phyloP scores from a whole-genome alignment of 2,888 invertebrate genomes.

The Hirtodrosophila duncani region DNA sequence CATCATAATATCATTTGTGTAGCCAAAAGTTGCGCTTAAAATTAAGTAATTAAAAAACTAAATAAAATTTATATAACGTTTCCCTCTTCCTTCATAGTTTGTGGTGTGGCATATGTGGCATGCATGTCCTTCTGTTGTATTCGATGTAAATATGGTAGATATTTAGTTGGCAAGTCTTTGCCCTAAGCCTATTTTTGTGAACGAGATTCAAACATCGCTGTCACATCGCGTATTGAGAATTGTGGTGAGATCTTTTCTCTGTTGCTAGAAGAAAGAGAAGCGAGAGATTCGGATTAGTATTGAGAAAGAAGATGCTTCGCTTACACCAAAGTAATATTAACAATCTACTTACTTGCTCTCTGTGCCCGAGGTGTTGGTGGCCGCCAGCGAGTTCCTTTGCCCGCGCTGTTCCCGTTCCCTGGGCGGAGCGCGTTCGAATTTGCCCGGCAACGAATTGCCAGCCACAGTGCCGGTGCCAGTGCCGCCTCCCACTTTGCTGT shows the following conservation, averaged over 20 bases:
- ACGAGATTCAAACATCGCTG: constrained; percentile 89
- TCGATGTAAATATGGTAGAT: constrained; percentile 38
- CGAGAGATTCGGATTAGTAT: not conserved
- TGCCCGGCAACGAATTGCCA: constrained; percentile 22
- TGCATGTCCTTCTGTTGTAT: constrained; percentile 27
- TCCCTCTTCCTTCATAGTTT: constrained; percentile 19
- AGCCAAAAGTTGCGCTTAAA: constrained; percentile 27
- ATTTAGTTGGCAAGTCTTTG: constrained; percentile 37
- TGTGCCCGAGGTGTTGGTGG: constrained; percentile 44
- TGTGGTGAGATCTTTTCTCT: constrained; percentile 85
- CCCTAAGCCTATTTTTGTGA: constrained; percentile 78
- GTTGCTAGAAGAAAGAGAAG: constrained; percentile 78
- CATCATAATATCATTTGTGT: constrained; percentile 17
- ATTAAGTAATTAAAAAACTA: constrained; percentile 48
- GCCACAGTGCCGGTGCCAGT: too few relatives aligned
- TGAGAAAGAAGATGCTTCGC: not conserved
- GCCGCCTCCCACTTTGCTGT: too few relatives aligned
- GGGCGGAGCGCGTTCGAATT: constrained; percentile 70
- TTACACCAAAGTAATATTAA: not conserved
- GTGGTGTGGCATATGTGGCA: constrained; percentile 16
- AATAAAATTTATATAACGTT: constrained; percentile 57
- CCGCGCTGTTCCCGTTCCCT: constrained; percentile 53
- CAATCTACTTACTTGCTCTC: constrained; percentile 41
- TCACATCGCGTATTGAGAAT: constrained; percentile 88
- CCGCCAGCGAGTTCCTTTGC: constrained; percentile 48